A percentile compares a stretch with the other conserved stretches of the same genome.
phyloP scores from a whole-genome alignment of 2,797 vertebrate species.

The Enteromius paludinosus region DNA sequence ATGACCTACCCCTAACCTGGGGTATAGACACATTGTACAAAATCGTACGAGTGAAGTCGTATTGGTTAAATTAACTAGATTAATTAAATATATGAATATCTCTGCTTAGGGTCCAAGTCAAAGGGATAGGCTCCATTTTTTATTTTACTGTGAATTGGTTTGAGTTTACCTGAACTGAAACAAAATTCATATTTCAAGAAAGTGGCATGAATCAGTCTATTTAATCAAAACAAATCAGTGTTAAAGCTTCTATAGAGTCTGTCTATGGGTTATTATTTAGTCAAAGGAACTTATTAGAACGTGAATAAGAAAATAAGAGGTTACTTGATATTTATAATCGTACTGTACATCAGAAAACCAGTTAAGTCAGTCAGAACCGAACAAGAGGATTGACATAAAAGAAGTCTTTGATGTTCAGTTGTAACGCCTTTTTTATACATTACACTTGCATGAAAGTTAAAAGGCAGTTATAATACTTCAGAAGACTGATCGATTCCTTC shows the following conservation, averaged over 20 bases:
- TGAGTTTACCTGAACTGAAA: neutral
- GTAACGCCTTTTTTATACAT: slow-evolving; percentile 54
- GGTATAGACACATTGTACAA: too few species aligned
- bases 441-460: slow-evolving; percentile 64
- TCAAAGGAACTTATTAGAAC: neutral
- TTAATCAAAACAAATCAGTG: neutral
- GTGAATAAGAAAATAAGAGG: neutral
- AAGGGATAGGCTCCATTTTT: neutral
- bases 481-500: slow-evolving; percentile 61
- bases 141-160: too few species aligned
- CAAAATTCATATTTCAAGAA: neutral
- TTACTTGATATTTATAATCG: neutral
- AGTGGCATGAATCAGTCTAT: neutral
- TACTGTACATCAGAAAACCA: neutral
- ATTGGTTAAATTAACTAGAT: too few species aligned
- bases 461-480: slow-evolving; percentile 62
- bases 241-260: neutral
- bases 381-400: neutral
- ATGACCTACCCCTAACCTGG: too few species aligned
- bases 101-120: neutral
- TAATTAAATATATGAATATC: neutral
- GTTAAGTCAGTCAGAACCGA: neutral
- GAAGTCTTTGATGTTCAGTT: slow-evolving; percentile 47
- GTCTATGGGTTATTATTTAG: neutral
- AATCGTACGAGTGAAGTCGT: too few species aligned